A percentile compares a stretch with the other conserved stretches of the same genome.
Conservation (phyloP, 2,797 vertebrate genomes). For the Alca torda region DNA sequence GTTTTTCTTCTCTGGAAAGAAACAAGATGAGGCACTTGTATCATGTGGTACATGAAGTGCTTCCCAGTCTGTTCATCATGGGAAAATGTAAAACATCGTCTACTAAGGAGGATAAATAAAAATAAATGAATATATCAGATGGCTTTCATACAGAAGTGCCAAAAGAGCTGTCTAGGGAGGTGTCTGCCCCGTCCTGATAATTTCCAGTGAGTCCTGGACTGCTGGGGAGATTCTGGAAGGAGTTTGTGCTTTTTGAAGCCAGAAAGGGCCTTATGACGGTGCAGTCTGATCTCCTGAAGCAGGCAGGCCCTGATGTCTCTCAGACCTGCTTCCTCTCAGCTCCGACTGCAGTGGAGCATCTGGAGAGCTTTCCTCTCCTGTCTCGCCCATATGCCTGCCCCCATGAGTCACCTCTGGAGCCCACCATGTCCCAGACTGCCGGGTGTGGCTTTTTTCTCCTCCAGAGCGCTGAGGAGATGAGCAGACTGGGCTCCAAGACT, state of each 20-base stretch:
- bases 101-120: neutral
- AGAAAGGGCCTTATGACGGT: neutral
- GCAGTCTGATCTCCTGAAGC: neutral
- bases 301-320: neutral
- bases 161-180: neutral
- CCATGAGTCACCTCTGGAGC: neutral
- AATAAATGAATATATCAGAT: neutral
- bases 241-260: neutral
- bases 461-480: fast-evolving
- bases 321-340: neutral
- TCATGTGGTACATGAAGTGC: neutral
- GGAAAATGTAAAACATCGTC: neutral
- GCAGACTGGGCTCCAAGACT: neutral
- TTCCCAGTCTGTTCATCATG: neutral
- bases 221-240: neutral
- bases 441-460: neutral
- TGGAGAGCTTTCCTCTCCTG: neutral
- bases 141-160: neutral
- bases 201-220: neutral
- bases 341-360: neutral
- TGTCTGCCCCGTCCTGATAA: neutral
- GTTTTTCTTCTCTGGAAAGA: neutral
- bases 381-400: neutral
- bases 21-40: neutral
- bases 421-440: neutral